phyloP scores from a whole-genome alignment of 2,888 invertebrate genomes.

The Drosophila suboccidentalis region DNA sequence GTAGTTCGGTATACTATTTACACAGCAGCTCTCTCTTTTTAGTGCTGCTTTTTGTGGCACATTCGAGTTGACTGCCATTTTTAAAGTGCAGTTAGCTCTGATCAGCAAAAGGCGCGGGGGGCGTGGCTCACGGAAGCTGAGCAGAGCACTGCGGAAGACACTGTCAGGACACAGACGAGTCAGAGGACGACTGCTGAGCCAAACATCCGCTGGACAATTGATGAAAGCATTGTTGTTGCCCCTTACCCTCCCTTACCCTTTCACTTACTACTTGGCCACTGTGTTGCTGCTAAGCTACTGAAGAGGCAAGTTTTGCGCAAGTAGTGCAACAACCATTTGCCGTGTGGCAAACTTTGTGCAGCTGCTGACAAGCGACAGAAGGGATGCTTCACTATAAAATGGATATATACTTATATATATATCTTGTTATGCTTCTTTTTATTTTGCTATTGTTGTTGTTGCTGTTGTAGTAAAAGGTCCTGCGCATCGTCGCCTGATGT shows the following conservation, averaged over 20 bases:
- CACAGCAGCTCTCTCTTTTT: conserved; percentile 55
- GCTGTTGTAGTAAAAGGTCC: conserved; percentile 36
- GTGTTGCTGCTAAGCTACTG: conserved; percentile 17
- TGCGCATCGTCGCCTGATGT: conserved; percentile 66
- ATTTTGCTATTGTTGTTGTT: not conserved
- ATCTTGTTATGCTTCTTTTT: not conserved
- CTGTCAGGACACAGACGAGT: conserved; percentile 23
- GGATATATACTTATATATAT: conserved; percentile 3
- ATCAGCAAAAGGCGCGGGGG: conserved; percentile 38
- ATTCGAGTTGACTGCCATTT: conserved; percentile 68
- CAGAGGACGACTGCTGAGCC: conserved; percentile 55
- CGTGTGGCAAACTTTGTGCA: conserved; percentile 76
- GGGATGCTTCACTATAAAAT: conserved; percentile 8
- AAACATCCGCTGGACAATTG: conserved; percentile 80
- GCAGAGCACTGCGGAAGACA: conserved; percentile 61
- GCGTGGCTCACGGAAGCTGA: conserved; percentile 58
- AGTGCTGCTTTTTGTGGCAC: conserved; percentile 35
- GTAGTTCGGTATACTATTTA: conserved; percentile 56
- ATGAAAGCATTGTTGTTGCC: conserved; percentile 70
- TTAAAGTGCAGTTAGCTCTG: conserved; percentile 79
- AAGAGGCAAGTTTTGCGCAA: conserved; percentile 58
- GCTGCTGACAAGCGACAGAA: conserved; percentile 58
- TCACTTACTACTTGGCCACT: not conserved
- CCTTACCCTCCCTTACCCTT: conserved; percentile 6
- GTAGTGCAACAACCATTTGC: conserved; percentile 69